These are phyloP conservation scores for Linnaemya tessellans DNA, from an alignment of 2,888 invertebrate species.

Conservation along the genomic window DNA sequence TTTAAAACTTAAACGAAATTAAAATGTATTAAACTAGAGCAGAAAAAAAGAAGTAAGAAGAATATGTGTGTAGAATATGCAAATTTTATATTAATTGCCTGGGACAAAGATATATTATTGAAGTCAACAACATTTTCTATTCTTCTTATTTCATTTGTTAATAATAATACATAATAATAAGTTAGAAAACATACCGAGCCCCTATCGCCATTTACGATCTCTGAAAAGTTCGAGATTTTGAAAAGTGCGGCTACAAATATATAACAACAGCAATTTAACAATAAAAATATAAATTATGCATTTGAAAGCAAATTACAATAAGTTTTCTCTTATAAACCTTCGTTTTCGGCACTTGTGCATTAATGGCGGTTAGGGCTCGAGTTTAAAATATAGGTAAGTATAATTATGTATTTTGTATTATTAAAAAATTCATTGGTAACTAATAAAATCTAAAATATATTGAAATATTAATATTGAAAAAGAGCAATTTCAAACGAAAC, in stretches of 20 bases:
- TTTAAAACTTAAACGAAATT: background rate
- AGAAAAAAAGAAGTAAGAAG: background rate
- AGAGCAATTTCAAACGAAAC: slow-evolving; percentile 10
- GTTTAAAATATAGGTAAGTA: background rate
- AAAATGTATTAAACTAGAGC: background rate
- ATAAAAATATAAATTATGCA: background rate
- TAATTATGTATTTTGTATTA: background rate
- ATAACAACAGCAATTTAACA: too few species aligned
- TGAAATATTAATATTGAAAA: slow-evolving; percentile 7
- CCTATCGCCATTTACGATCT: background rate
- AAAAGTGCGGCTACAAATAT: background rate
- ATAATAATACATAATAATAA: background rate
- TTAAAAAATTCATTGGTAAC: background rate
- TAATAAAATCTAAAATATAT: background rate
- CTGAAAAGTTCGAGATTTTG: background rate
- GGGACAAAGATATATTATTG: background rate
- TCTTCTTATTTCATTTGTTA: background rate
- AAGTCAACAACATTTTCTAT: background rate
- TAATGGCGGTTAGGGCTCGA: background rate
- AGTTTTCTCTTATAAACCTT: background rate
- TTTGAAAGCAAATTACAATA: background rate
- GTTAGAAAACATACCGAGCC: background rate
- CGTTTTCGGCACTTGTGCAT: background rate
- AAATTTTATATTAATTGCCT: background rate
- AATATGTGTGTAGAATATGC: background rate